Evolutionary conservation across 2,888 invertebrate genomes (phyloP), one percentile per base, ranked within the genome.

Genomic region (Halocaridina rubra): DNA sequence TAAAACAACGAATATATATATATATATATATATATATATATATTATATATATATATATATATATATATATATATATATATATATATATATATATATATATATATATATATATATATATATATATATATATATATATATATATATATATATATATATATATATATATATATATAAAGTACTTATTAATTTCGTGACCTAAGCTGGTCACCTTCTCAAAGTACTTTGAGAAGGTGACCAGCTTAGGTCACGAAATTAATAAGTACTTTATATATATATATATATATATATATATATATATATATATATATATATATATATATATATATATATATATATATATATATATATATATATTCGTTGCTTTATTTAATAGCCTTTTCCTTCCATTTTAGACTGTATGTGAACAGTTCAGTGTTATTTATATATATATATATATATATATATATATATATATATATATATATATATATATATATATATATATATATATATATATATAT

Each of bases 321-420:
- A 0, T 75, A 16, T 39, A 46, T 57, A 76, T 76, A 30, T 72
- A 76, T 76, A 30, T 59, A 76, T 76, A 30, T 61, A 77, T 61
- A n/a, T 8, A 76, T 7, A n/a, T n/a, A n/a, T n/a, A n/a, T n/a
- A n/a, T n/a, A n/a, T n/a, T n/a, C n/a, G n/a, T n/a, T n/a, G n/a
- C n/a, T n/a, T n/a, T n/a, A n/a, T n/a, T n/a, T n/a, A n/a, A n/a
- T n/a, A n/a, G n/a, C n/a, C n/a, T n/a, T n/a, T n/a, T n/a, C n/a
- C n/a, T n/a, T n/a, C n/a, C n/a, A n/a, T n/a, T n/a, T n/a, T n/a
- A n/a, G n/a, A n/a, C n/a, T n/a, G n/a, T n/a, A n/a, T n/a, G n/a
- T n/a, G n/a, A n/a, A n/a, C n/a, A n/a, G n/a, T n/a, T n/a, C n/a
- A n/a, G n/a, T n/a, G n/a, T n/a, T n/a, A n/a, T n/a, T n/a, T n/a